Evolutionary conservation across 2,888 invertebrate genomes (phyloP), one percentile per base, ranked within the genome.

Genomic region (Trachelus stipa): DNA sequence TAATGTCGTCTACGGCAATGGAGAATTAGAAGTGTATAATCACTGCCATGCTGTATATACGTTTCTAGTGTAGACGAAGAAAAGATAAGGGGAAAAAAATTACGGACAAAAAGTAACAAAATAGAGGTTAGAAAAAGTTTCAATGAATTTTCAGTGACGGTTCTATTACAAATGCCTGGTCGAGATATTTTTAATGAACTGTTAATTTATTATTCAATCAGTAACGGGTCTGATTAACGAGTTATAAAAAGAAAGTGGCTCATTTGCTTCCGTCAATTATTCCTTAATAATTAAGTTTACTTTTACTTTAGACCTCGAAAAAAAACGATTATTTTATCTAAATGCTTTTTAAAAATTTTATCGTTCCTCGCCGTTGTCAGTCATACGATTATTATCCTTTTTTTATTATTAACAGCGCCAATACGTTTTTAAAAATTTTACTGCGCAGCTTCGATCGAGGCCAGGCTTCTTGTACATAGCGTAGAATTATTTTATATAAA

Each of bases 31-130:
- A 85, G 85, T 86, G 86, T 88, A 83, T 88, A 87, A 87, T 88
- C 91, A 91, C 90, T 91, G 90, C 90, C 90, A 89, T 89, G 87
- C 87, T 90, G 89, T 88, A 90, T 83, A 80, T 74, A 88, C 88
- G 88, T 81, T 88, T 84, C 84, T 87, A 89, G 87, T 83, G 85
- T 86, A 88, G 85, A 81, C 86, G 79, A 84, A 31, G 15, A 71
- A 69, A 40, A 56, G 40, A 23, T 40, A 6, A 40, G 23, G 9
- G 15, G 9, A 23, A 56, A 56, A 56, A 9, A 40, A 3, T 9
- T 56, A 23, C 23, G 23, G 23, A 15, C 15, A 37, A 3, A 35
- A 35, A 3, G 11, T 35, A 35, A 35, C 35, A 12, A 35, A 12
- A 12, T 35, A 35, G 35, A 35, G 12, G 12, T 12, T 35, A 12